phyloP scores from a whole-genome alignment of 2,888 invertebrate species.

The Abrostola triplasia region DNA sequence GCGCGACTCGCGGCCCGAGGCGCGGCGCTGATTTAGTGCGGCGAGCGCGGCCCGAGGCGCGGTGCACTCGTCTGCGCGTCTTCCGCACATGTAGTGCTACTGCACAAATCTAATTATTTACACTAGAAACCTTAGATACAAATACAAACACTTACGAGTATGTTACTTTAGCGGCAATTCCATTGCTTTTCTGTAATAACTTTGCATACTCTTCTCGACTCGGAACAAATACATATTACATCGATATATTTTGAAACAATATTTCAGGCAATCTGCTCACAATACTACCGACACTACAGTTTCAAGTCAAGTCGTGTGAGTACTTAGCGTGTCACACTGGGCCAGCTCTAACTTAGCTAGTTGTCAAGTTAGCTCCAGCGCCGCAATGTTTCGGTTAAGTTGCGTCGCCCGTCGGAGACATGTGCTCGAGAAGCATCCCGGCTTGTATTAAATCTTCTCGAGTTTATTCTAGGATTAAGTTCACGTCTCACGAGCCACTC shows the following conservation, averaged over 20 bases:
- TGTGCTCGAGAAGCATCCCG: constrained; percentile 4
- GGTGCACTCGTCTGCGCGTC: not conserved
- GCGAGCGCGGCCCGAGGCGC: constrained; percentile 20
- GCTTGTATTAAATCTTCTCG: constrained; percentile 17
- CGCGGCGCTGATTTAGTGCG: constrained; percentile 33
- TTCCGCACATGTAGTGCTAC: not conserved
- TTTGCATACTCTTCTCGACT: no score
- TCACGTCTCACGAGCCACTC: not conserved
- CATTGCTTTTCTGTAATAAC: no score
- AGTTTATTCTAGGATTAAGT: constrained; percentile 1
- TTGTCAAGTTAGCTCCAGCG: constrained; percentile 4
- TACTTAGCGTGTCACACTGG: not conserved
- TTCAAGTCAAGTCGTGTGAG: not conserved
- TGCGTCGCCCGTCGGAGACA: not conserved
- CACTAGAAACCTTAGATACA: not conserved
- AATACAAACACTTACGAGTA: not conserved
- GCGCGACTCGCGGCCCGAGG: constrained; percentile 28
- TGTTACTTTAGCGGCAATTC: no score
- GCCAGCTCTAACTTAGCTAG: not conserved
- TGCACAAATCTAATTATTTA: not conserved
- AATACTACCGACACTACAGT: not conserved
- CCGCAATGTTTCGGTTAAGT: constrained; percentile 11
- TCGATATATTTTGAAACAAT: no score
- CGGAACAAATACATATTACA: no score
- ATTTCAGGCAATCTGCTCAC: not conserved